A percentile compares a stretch with the other conserved stretches of the same genome.
Evolutionary conservation across 2,888 invertebrate species (phyloP).

Genomic region (Cheilosia soror): DNA sequence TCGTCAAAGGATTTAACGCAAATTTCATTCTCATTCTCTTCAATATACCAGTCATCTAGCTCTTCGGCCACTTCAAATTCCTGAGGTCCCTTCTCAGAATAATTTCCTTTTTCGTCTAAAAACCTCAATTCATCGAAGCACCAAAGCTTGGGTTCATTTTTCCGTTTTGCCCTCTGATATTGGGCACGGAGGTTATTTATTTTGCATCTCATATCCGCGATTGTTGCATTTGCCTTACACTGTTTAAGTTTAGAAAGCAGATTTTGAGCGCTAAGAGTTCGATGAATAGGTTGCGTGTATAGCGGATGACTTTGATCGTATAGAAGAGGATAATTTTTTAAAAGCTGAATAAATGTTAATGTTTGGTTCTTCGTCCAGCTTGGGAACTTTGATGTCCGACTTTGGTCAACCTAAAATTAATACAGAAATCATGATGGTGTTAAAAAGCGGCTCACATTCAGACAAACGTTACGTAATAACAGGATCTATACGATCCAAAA

Average conservation of each 20-base stretch:
- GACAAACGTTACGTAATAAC: no score
- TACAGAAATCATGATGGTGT: no score
- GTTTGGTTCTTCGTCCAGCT: constrained; percentile 31
- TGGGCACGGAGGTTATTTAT: constrained; percentile 46
- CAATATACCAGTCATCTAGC: constrained; percentile 25
- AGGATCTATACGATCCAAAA: no score
- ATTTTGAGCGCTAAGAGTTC: constrained; percentile 16
- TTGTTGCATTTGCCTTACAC: not conserved
- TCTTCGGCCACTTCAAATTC: not conserved
- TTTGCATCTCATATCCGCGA: constrained; percentile 22
- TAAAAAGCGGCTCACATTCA: no score
- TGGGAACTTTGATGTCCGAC: not conserved
- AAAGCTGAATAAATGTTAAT: not conserved
- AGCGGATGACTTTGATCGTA: constrained; percentile 36
- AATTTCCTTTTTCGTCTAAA: constrained; percentile 6
- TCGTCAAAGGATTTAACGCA: constrained; percentile 46
- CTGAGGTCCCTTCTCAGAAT: not conserved
- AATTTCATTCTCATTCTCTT: constrained; percentile 51
- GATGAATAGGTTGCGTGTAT: constrained; percentile 15
- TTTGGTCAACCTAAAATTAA: not conserved
- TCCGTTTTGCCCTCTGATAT: constrained; percentile 23
- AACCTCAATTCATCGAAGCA: constrained; percentile 24
- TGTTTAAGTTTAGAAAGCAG: not conserved
- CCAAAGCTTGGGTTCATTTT: constrained; percentile 40
- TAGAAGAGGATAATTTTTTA: constrained; percentile 21